phyloP scores from a whole-genome alignment of 1,140 invertebrate species.

The Pseudomyrmex sp. region DNA sequence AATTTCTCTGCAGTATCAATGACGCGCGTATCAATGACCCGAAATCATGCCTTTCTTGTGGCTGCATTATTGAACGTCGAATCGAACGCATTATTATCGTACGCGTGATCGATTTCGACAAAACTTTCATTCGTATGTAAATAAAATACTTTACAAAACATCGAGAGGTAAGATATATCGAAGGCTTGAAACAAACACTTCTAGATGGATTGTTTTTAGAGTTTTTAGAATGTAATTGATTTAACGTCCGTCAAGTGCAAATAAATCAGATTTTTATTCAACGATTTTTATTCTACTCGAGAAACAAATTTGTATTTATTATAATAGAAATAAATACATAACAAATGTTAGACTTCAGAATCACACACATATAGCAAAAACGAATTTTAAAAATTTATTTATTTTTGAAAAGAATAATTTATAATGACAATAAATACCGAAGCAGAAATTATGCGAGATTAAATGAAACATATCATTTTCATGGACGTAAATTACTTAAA shows the following conservation, averaged over 20 bases:
- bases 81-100: constrained; percentile 55
- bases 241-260: not conserved
- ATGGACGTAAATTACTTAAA: constrained; percentile 67
- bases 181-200: not conserved
- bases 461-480: constrained; percentile 47
- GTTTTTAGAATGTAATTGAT: not conserved
- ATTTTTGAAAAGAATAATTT: not conserved
- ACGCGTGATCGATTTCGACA: constrained; percentile 39
- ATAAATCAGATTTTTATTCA: too few species aligned
- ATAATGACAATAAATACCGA: not conserved
- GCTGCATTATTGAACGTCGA: constrained; percentile 33
- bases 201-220: constrained; percentile 3
- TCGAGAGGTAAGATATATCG: not conserved
- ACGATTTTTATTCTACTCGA: too few species aligned
- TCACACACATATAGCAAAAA: not conserved
- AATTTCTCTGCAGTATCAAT: constrained; percentile 35
- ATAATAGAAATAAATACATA: not conserved
- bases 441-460: not conserved
- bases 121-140: constrained; percentile 13
- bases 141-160: constrained; percentile 1
- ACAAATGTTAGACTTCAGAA: not conserved
- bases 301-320: too few species aligned
- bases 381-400: not conserved
- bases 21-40: constrained; percentile 66
- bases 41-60: not conserved